A percentile compares a stretch with the other conserved stretches of the same genome.
phyloP scores from a whole-genome alignment of 2,797 vertebrate species.

The Macrochelys suwanniensis region DNA sequence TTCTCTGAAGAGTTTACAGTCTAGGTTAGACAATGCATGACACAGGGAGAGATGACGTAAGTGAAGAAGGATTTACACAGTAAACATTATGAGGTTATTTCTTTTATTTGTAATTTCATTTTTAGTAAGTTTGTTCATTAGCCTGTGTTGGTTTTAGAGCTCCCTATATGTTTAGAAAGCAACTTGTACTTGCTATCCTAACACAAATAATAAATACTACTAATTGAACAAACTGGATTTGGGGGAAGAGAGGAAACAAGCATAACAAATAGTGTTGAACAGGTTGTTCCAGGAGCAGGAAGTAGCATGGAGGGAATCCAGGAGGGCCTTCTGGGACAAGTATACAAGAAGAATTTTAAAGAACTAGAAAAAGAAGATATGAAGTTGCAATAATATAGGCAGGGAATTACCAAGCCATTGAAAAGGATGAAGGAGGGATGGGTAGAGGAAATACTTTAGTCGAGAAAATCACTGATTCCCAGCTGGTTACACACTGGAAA shows the following conservation, averaged over 20 bases:
- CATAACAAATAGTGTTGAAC: background rate
- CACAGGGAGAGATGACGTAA: fast-evolving
- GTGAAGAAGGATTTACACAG: background rate
- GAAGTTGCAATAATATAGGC: background rate
- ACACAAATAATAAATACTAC: background rate
- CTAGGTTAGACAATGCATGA: slow-evolving; percentile 5
- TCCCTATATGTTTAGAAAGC: background rate
- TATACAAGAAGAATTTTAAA: background rate
- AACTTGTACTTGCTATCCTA: background rate
- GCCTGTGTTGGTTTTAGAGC: background rate
- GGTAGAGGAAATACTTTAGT: slow-evolving; percentile 31
- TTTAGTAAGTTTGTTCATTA: background rate
- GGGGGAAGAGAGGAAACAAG: background rate
- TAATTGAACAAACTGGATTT: background rate
- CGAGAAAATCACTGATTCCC: slow-evolving; percentile 35
- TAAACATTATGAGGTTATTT: background rate
- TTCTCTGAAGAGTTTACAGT: background rate
- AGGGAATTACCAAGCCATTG: slow-evolving; percentile 53
- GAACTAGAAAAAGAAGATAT: background rate
- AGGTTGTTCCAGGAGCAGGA: background rate
- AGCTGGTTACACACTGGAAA: background rate
- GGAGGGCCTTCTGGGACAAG: background rate
- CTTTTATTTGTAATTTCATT: background rate
- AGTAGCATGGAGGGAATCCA: background rate
- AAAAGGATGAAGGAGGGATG: slow-evolving; percentile 22